These are phyloP conservation scores for Drosophila miranda DNA, from an alignment of 1,140 invertebrate species.

Conservation along the genomic window DNA sequence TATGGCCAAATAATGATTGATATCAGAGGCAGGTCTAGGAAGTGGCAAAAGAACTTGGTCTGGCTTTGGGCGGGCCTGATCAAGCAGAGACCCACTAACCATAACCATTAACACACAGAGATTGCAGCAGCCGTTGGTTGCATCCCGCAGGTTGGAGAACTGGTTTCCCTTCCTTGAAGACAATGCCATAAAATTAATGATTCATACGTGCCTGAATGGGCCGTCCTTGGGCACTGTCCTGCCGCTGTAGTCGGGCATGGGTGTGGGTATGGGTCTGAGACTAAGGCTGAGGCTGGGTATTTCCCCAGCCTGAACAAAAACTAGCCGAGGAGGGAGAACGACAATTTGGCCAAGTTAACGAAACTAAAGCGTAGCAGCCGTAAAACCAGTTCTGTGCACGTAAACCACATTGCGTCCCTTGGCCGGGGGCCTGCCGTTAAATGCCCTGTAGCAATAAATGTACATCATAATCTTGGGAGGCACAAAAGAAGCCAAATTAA, in stretches of 20 bases:
- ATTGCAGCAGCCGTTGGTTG: no score
- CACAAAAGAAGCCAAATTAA: conserved; percentile 13
- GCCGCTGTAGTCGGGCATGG: conserved; percentile 14
- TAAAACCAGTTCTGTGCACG: conserved; percentile 43
- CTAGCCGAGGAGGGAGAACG: conserved; percentile 8
- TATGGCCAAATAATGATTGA: conserved; percentile 25
- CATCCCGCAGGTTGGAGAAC: conserved; percentile 4
- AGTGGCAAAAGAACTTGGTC: no score
- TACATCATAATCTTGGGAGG: conserved; percentile 47
- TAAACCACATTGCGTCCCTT: conserved; percentile 27
- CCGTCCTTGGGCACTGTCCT: conserved; percentile 45
- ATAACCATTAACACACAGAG: no score
- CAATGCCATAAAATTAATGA: conserved; percentile 48
- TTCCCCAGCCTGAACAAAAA: conserved; percentile 23
- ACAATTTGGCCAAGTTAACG: conserved; percentile 42
- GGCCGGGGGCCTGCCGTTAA: background rate
- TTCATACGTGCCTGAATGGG: conserved; percentile 27
- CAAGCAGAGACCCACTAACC: no score
- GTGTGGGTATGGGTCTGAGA: conserved; percentile 16
- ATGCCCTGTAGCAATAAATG: conserved; percentile 29
- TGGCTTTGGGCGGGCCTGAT: background rate
- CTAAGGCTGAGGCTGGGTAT: conserved; percentile 22
- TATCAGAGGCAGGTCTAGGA: conserved; percentile 4
- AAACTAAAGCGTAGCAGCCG: conserved; percentile 16
- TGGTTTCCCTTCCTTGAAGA: conserved; percentile 9